Conservation (phyloP, 1,140 invertebrate genomes). For the Aricia agestis region DNA sequence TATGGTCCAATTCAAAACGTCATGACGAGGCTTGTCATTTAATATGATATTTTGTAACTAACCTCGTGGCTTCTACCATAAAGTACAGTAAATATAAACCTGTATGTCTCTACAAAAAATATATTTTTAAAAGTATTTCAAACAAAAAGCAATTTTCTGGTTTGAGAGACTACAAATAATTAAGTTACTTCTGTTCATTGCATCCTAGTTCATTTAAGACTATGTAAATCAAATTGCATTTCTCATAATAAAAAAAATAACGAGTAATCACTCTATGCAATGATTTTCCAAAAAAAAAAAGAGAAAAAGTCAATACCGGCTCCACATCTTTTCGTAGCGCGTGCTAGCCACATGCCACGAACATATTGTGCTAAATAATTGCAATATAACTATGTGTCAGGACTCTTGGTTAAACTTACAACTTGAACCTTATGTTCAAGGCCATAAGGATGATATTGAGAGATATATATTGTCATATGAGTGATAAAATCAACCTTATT, state of each 20-base stretch:
- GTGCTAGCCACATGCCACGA: slow-evolving; percentile 36
- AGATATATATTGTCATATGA: background rate
- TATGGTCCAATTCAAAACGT: too few relatives aligned
- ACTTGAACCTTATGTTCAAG: slow-evolving; percentile 18
- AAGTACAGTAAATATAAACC: too few relatives aligned
- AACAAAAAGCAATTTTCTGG: too few relatives aligned
- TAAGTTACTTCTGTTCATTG: too few relatives aligned
- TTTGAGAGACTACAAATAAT: too few relatives aligned
- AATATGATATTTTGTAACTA: too few relatives aligned
- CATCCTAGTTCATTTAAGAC: too few relatives aligned
- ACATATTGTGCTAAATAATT: slow-evolving; percentile 56
- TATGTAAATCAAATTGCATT: too few relatives aligned
- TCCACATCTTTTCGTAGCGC: slow-evolving; percentile 36
- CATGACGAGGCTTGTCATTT: too few relatives aligned
- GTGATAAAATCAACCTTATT: background rate
- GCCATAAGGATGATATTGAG: slow-evolving; percentile 2
- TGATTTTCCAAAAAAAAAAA: slow-evolving; percentile 4
- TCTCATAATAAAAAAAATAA: background rate
- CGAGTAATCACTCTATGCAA: background rate
- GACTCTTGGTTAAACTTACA: slow-evolving; percentile 22
- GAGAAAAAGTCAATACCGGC: slow-evolving; percentile 18
- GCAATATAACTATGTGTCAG: slow-evolving; percentile 40
- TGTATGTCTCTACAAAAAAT: too few relatives aligned
- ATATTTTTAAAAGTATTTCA: too few relatives aligned
- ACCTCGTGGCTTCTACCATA: too few relatives aligned